Evolutionary conservation across 1,140 invertebrate species (phyloP).

Genomic region (Gryllus bimaculatus): DNA sequence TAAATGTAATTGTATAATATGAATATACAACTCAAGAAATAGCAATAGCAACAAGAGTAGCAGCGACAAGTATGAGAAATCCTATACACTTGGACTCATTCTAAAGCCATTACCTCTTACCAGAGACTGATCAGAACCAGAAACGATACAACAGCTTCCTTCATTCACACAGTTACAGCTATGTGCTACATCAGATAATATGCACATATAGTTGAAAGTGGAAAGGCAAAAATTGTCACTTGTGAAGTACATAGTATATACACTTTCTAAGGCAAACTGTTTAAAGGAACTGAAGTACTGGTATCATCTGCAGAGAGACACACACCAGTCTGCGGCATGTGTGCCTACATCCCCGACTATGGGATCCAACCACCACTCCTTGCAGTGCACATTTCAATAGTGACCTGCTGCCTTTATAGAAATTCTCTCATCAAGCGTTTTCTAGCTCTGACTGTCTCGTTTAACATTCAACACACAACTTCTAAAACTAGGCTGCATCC

Average conservation of each 20-base stretch:
- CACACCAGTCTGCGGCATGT: background rate
- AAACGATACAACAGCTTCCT: constrained; percentile 1
- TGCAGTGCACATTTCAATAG: background rate
- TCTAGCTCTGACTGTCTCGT: too few relatives aligned
- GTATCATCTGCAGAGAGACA: background rate
- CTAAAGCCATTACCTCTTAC: background rate
- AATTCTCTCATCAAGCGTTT: too few relatives aligned
- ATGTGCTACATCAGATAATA: constrained; percentile 1
- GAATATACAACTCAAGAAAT: background rate
- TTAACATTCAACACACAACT: too few relatives aligned
- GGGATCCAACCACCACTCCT: background rate
- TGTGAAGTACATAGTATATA: constrained; percentile 5
- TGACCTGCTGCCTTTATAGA: background rate
- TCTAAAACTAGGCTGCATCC: too few relatives aligned
- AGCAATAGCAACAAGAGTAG: constrained; percentile 1
- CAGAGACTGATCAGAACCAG: background rate
- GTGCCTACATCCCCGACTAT: background rate
- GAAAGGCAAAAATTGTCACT: background rate
- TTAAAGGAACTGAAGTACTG: constrained; percentile 4
- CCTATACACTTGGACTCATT: background rate
- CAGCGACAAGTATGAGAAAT: background rate
- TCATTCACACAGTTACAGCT: background rate
- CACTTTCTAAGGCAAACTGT: constrained; percentile 4
- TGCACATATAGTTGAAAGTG: constrained; percentile 1
- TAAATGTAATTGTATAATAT: background rate